phyloP scores from a whole-genome alignment of 2,888 invertebrate species.

The Cataglyphis albicans region DNA sequence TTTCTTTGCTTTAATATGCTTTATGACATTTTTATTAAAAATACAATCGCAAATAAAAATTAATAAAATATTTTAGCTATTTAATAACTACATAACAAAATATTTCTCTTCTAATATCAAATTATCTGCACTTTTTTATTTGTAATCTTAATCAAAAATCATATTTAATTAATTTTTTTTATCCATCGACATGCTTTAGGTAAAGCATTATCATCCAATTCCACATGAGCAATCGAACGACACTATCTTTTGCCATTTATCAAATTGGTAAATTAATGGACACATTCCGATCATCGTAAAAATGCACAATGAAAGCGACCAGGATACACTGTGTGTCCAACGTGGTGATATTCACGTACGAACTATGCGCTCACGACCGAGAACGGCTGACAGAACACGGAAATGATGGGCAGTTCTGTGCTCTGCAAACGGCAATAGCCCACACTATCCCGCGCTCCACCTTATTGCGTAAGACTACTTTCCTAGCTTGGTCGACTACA shows the following conservation, averaged over 20 bases:
- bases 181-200: background rate
- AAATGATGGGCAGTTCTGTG: slow-evolving; percentile 80
- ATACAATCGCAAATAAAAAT: slow-evolving; percentile 1
- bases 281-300: slow-evolving; percentile 42
- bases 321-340: slow-evolving; percentile 48
- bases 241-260: slow-evolving; percentile 21
- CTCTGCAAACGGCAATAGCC: slow-evolving; percentile 69
- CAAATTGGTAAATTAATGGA: background rate
- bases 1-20: background rate
- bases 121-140: background rate
- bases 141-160: background rate
- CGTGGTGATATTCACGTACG: slow-evolving; percentile 42
- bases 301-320: slow-evolving; percentile 45
- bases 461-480: slow-evolving; percentile 82
- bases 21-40: background rate
- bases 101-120: background rate
- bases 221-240: background rate
- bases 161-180: background rate
- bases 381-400: slow-evolving; percentile 79
- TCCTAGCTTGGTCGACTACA: slow-evolving; percentile 72
- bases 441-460: slow-evolving; percentile 78
- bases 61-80: background rate
- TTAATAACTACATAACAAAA: background rate
- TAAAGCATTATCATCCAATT: background rate
- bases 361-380: slow-evolving; percentile 52